These are phyloP conservation scores for Agrilus biguttatus DNA, from an alignment of 2,888 invertebrate genomes.

Conservation along the genomic window DNA sequence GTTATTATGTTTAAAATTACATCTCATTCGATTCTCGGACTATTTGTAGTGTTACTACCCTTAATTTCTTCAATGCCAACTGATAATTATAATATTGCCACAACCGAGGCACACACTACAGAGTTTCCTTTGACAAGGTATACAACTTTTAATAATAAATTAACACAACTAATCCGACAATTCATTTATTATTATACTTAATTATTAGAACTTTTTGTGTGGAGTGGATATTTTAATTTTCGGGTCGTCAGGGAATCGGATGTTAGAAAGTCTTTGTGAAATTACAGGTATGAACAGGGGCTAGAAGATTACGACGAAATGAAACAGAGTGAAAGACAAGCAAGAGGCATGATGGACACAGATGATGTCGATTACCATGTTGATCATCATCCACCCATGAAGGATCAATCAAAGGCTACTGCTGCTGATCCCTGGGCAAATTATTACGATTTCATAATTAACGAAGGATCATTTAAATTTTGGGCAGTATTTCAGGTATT, in stretches of 20 bases:
- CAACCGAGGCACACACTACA: conserved; percentile 13
- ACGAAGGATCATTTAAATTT: conserved; percentile 78
- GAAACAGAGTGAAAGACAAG: conserved; percentile 17
- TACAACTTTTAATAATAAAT: background rate
- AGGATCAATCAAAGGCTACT: conserved; percentile 39
- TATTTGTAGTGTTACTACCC: conserved; percentile 9
- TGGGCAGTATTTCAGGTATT: conserved; percentile 66
- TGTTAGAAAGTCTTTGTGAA: background rate
- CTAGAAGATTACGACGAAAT: conserved; percentile 26
- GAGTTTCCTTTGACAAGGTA: conserved; percentile 16
- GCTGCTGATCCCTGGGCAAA: conserved; percentile 62
- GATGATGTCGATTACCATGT: conserved; percentile 36
- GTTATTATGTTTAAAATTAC: too few species aligned
- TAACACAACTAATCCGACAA: too few species aligned
- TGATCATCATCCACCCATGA: conserved; percentile 32
- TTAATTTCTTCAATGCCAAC: conserved; percentile 9
- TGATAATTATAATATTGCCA: conserved; percentile 18
- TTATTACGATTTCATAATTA: conserved; percentile 77
- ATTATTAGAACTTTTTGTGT: too few species aligned
- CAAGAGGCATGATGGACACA: conserved; percentile 33
- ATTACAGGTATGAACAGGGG: conserved; percentile 21
- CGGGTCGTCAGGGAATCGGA: too few species aligned
- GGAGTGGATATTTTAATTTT: too few species aligned
- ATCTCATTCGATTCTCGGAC: conserved; percentile 1
- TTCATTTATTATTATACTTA: too few species aligned